A percentile compares a stretch with the other conserved stretches of the same genome.
These are phyloP conservation scores for Drosophila willistoni DNA, from an alignment of 1,140 invertebrate species.

Conservation along the genomic window DNA sequence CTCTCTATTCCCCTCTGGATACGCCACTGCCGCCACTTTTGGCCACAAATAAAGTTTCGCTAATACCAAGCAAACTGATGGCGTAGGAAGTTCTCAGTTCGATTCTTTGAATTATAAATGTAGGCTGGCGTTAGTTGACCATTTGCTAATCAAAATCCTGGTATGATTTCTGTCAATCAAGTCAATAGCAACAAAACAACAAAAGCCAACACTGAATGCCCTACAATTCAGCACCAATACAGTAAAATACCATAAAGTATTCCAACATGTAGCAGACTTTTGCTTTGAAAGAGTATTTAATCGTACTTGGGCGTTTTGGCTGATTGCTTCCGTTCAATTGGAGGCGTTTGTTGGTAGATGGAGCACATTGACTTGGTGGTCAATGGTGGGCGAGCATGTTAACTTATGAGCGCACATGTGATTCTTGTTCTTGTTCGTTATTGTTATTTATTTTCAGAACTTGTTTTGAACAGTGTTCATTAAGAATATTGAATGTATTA, in stretches of 20 bases:
- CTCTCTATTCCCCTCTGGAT: too few species aligned
- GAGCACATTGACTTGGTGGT: conserved; percentile 31
- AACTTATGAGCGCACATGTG: conserved; percentile 25
- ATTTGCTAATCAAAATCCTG: conserved; percentile 36
- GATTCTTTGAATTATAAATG: conserved; percentile 10
- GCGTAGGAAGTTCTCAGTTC: conserved; percentile 54
- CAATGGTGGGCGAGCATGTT: conserved; percentile 41
- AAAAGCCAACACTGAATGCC: not conserved
- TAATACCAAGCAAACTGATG: not conserved
- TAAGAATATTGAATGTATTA: conserved; percentile 57
- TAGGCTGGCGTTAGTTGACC: conserved; percentile 29
- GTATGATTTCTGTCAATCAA: conserved; percentile 41
- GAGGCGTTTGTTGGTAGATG: conserved; percentile 50
- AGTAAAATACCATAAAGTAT: not conserved
- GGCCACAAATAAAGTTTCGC: conserved; percentile 7
- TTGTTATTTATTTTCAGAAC: conserved; percentile 51
- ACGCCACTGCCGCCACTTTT: conserved; percentile 16
- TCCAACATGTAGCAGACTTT: not conserved
- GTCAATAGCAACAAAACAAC: not conserved
- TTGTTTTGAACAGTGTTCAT: conserved; percentile 37
- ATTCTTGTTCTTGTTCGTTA: conserved; percentile 43
- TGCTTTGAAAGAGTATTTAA: conserved; percentile 12
- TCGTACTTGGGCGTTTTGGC: conserved; percentile 17
- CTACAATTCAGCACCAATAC: not conserved
- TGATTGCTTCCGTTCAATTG: conserved; percentile 59